phyloP scores from a whole-genome alignment of 2,797 vertebrate genomes.

The Coregonus sp. region DNA sequence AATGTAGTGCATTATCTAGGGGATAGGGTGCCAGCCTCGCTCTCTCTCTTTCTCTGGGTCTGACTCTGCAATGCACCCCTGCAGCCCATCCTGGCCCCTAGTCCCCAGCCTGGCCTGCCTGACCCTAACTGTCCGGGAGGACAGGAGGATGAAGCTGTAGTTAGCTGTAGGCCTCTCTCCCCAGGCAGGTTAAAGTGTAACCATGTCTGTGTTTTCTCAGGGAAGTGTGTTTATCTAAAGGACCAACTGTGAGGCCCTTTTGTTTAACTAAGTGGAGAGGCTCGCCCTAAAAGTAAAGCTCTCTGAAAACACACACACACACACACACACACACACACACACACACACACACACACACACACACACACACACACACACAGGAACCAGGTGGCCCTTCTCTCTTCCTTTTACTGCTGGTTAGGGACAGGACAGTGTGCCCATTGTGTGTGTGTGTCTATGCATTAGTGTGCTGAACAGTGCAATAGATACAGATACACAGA shows the following conservation, averaged over 20 bases:
- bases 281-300: conserved; percentile 76
- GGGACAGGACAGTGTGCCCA: conserved; percentile 38
- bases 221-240: conserved; percentile 80
- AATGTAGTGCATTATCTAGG: not conserved
- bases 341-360: too few species aligned
- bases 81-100: conserved; percentile 13
- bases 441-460: conserved; percentile 13
- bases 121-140: conserved; percentile 62
- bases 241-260: conserved; percentile 77
- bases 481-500: not conserved
- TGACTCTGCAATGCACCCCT: conserved; percentile 60
- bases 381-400: conserved; percentile 71
- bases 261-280: conserved; percentile 76
- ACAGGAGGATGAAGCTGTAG: conserved; percentile 4
- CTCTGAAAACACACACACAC: conserved; percentile 70
- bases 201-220: conserved; percentile 78
- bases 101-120: conserved; percentile 39
- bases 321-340: conserved; percentile 31
- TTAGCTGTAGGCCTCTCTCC: conserved; percentile 54
- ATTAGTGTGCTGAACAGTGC: conserved; percentile 3
- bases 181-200: conserved; percentile 78
- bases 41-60: conserved; percentile 9
- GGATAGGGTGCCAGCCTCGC: not conserved
- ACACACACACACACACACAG: not conserved
- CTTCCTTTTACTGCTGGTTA: conserved; percentile 63